Percentiles rank a stretch among this genome's conserved stretches.
These are phyloP conservation scores for Athetis lepigone DNA, from an alignment of 2,888 invertebrate species.

Conservation along the genomic window DNA sequence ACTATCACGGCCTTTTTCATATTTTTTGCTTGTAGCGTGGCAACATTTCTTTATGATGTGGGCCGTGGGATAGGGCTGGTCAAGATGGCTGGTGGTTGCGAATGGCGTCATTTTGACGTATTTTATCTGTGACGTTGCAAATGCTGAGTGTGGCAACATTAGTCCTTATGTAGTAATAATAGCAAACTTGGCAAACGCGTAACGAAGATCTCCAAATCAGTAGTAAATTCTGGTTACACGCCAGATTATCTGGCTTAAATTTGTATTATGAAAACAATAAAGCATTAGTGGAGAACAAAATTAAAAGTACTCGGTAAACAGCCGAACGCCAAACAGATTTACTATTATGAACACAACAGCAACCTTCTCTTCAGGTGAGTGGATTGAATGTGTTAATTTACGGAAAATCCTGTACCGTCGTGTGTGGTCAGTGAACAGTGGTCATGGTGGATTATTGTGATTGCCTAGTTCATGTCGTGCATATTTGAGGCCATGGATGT, in stretches of 20 bases:
- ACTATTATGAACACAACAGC: slow-evolving; percentile 71
- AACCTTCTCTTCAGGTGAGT: slow-evolving; percentile 64
- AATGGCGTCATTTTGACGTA: background rate
- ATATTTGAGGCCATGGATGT: background rate
- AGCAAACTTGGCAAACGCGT: slow-evolving; percentile 25
- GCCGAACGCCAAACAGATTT: slow-evolving; percentile 32
- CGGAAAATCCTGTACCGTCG: slow-evolving; percentile 14
- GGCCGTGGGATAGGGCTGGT: no score
- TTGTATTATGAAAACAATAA: slow-evolving; percentile 46
- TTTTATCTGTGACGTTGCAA: slow-evolving; percentile 25
- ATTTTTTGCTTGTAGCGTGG: no score
- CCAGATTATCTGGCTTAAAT: slow-evolving; percentile 38
- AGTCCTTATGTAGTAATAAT: slow-evolving; percentile 8
- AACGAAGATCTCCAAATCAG: slow-evolving; percentile 27
- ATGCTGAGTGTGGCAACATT: slow-evolving; percentile 26
- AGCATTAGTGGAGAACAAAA: slow-evolving; percentile 18
- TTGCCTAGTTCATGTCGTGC: background rate
- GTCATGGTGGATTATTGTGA: slow-evolving; percentile 5
- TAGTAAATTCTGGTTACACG: slow-evolving; percentile 22
- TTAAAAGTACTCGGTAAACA: slow-evolving; percentile 37
- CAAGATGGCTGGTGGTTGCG: no score
- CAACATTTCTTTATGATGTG: slow-evolving; percentile 4
- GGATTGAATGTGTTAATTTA: slow-evolving; percentile 34
- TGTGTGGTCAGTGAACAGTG: slow-evolving; percentile 34
- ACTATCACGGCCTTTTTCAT: no score